Conservation (phyloP, 2,113 vertebrate species). For the Thermophis baileyi region DNA sequence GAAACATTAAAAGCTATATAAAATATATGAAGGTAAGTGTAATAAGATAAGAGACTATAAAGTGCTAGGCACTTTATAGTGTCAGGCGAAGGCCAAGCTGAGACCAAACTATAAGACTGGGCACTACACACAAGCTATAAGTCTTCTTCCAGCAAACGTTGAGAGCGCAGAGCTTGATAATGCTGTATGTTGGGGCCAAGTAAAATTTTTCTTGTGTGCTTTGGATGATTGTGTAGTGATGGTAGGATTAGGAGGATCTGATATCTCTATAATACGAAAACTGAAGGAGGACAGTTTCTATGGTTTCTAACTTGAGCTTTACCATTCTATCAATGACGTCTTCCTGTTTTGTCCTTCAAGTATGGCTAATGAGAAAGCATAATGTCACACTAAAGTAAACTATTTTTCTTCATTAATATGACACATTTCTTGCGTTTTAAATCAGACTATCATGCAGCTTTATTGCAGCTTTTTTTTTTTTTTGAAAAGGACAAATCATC, state of each 20-base stretch:
- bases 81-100: background rate
- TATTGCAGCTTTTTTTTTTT: background rate
- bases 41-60: background rate
- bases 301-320: background rate
- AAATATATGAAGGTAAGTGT: background rate
- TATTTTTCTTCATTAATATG: background rate
- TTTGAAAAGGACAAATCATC: background rate
- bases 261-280: background rate
- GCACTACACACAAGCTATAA: background rate
- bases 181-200: background rate
- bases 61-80: background rate
- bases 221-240: background rate
- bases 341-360: background rate
- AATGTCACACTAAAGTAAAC: background rate
- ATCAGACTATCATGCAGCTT: background rate
- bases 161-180: background rate
- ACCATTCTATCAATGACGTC: background rate
- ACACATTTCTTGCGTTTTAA: background rate
- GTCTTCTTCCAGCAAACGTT: background rate
- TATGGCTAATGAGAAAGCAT: background rate
- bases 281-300: background rate
- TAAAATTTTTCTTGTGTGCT: background rate
- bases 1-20: background rate
- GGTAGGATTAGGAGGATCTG: background rate
- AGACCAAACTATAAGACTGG: background rate